These are phyloP conservation scores for Periophthalmus modestus DNA, from an alignment of 2,113 vertebrate species.

Conservation along the genomic window DNA sequence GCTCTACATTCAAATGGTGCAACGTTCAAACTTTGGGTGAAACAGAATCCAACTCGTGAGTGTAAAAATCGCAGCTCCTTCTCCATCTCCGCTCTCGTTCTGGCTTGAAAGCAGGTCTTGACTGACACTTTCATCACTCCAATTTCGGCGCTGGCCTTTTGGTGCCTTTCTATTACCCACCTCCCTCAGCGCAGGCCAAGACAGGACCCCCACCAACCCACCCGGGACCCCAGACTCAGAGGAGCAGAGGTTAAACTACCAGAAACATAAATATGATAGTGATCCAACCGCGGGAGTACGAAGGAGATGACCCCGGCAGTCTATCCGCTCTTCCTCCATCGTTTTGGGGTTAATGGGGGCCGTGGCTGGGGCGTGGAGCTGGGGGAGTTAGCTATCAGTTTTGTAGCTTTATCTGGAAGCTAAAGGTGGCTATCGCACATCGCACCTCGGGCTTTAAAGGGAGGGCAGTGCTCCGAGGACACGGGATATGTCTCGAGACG, in stretches of 20 bases:
- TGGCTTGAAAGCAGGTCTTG: constrained; percentile 43
- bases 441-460: constrained; percentile 69
- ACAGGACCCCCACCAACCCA: constrained; percentile 34
- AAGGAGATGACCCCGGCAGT: constrained; percentile 61
- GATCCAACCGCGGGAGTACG: constrained; percentile 45
- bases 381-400: constrained; percentile 57
- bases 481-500: constrained; percentile 48
- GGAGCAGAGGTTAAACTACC: constrained; percentile 74
- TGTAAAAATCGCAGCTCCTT: not conserved
- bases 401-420: constrained; percentile 68
- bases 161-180: constrained; percentile 54
- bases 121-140: constrained; percentile 44
- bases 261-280: constrained; percentile 74
- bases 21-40: not conserved
- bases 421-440: constrained; percentile 64
- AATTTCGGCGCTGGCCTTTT: constrained; percentile 42
- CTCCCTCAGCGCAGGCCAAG: constrained; percentile 44
- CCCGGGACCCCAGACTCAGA: constrained; percentile 45
- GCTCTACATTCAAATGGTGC: not conserved
- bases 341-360: constrained; percentile 61
- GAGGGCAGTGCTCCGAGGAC: constrained; percentile 54
- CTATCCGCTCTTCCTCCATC: constrained; percentile 34
- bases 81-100: constrained; percentile 13
- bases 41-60: not conserved
- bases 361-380: constrained; percentile 44